A percentile compares a stretch with the other conserved stretches of the same genome.
phyloP scores from a whole-genome alignment of 2,888 invertebrate species.

The Acronicta aceris region DNA sequence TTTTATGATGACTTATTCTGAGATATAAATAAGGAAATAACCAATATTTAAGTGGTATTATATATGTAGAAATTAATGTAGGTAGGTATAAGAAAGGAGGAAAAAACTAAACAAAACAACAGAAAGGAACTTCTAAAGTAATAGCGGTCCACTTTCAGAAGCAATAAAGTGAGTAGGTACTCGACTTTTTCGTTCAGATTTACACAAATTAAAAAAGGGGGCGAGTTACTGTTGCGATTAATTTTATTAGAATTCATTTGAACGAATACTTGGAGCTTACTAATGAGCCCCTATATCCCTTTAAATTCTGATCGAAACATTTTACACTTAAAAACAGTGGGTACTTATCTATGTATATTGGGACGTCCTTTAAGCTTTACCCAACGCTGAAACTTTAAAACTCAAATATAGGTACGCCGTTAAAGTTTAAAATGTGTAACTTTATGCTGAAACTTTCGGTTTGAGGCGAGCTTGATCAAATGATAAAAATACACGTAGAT shows the following conservation, averaged over 20 bases:
- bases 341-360: conserved; percentile 1
- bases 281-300: conserved; percentile 77
- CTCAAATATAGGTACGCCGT: conserved; percentile 33
- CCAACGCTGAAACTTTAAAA: conserved; percentile 21
- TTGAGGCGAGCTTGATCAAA: conserved; percentile 6
- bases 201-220: conserved; percentile 74
- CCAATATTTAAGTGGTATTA: conserved; percentile 39
- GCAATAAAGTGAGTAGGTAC: conserved; percentile 65
- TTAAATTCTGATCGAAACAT: conserved; percentile 51
- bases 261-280: conserved; percentile 69
- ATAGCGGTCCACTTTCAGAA: conserved; percentile 60
- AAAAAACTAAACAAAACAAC: conserved; percentile 45
- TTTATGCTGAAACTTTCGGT: conserved; percentile 28
- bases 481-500: background rate
- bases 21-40: conserved; percentile 21
- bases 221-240: conserved; percentile 72
- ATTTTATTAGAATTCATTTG: conserved; percentile 85
- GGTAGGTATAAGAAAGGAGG: conserved; percentile 2
- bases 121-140: conserved; percentile 45
- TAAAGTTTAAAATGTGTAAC: conserved; percentile 39
- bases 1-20: conserved; percentile 43
- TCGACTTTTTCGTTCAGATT: conserved; percentile 61
- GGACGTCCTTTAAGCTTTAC: conserved; percentile 19
- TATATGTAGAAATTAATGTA: too few species aligned
- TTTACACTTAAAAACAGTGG: conserved; percentile 10